These are phyloP conservation scores for Parnassius orleans DNA, from an alignment of 2,888 invertebrate species.

Conservation along the genomic window DNA sequence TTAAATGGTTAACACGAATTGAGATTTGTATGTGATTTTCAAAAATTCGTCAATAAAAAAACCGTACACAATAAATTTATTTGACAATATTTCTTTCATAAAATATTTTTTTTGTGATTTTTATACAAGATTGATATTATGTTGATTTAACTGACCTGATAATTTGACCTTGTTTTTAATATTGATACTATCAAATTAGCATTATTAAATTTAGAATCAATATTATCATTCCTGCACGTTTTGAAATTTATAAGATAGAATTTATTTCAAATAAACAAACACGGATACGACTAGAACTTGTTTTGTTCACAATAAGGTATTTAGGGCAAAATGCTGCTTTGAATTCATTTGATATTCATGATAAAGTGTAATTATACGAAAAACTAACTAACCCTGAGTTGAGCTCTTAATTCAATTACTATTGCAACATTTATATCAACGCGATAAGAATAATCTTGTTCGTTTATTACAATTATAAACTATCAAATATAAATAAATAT, in stretches of 20 bases:
- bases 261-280: slow-evolving; percentile 4
- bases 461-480: not conserved
- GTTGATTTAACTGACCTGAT: no score
- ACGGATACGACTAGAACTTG: not conserved
- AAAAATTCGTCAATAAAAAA: no score
- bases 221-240: no score
- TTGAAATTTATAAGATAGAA: no score
- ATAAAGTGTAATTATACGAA: slow-evolving; percentile 4
- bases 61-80: no score
- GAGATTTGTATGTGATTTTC: no score
- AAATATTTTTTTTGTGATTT: no score
- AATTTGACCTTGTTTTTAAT: no score
- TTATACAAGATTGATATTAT: no score
- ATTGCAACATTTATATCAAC: slow-evolving; percentile 1
- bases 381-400: not conserved
- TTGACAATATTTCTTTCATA: no score
- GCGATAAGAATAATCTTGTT: not conserved
- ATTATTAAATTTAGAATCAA: slow-evolving; percentile 2
- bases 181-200: not conserved
- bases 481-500: no score
- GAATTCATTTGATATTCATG: slow-evolving; percentile 14
- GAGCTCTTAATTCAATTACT: not conserved
- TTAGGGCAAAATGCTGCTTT: slow-evolving; percentile 14
- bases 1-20: no score
- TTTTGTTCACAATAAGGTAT: slow-evolving; percentile 11